phyloP scores from a whole-genome alignment of 2,888 invertebrate species.

The Drosophila parthenogenetica region DNA sequence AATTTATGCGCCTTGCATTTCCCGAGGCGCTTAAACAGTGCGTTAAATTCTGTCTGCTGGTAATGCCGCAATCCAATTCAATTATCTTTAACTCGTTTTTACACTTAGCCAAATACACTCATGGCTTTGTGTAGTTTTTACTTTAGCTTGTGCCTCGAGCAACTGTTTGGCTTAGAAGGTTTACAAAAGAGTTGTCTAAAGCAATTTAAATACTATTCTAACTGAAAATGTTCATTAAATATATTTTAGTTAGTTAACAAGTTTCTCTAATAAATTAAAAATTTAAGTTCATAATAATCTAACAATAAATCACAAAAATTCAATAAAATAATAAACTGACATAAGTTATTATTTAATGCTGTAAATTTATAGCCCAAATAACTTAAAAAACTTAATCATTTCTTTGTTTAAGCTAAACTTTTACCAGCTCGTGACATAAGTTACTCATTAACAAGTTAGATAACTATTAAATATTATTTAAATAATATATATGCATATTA shows the following conservation, averaged over 20 bases:
- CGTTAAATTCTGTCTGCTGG: constrained; percentile 33
- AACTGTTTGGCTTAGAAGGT: too few species aligned
- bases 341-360: not conserved
- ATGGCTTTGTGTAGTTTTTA: not conserved
- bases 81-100: constrained; percentile 13
- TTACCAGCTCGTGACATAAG: constrained; percentile 1
- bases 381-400: not conserved
- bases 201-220: too few species aligned
- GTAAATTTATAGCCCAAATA: not conserved
- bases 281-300: too few species aligned
- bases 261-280: too few species aligned
- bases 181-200: not conserved
- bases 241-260: too few species aligned
- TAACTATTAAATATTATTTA: constrained; percentile 12
- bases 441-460: not conserved
- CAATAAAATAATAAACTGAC: not conserved
- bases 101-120: not conserved
- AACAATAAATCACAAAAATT: not conserved
- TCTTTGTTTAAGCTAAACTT: not conserved
- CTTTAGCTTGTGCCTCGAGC: not conserved
- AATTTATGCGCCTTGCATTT: constrained; percentile 66
- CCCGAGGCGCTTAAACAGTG: constrained; percentile 48
- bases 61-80: constrained; percentile 25
- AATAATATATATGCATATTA: not conserved
- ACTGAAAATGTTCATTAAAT: too few species aligned